Evolutionary conservation across 2,888 invertebrate species (phyloP).

Genomic region (Ommatoiulus sabulosus): DNA sequence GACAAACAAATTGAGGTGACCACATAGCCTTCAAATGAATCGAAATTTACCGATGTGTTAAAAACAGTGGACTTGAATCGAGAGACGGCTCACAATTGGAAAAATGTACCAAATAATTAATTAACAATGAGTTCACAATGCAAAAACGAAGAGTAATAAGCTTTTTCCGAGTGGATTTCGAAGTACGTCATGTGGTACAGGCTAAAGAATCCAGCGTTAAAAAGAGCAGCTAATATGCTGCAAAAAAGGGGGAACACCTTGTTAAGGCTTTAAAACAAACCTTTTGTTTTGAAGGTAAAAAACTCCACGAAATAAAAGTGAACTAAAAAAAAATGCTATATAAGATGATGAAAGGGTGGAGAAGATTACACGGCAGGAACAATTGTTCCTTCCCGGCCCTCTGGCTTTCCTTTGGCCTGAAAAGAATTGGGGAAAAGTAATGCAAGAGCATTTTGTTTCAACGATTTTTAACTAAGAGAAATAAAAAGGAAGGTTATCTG

Average conservation of each 20-base stretch:
- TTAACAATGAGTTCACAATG: not conserved
- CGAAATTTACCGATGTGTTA: not conserved
- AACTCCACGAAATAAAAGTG: constrained; percentile 19
- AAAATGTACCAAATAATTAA: constrained; percentile 24
- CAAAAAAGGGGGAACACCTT: constrained; percentile 34
- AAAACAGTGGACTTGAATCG: not conserved
- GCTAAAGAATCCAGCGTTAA: not conserved
- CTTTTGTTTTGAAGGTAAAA: constrained; percentile 25
- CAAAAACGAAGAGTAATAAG: not conserved
- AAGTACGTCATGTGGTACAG: not conserved
- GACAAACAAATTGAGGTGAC: not conserved
- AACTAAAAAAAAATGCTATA: constrained; percentile 14
- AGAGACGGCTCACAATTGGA: not conserved
- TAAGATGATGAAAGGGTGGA: constrained; percentile 47
- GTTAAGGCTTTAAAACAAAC: constrained; percentile 39
- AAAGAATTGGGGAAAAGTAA: not conserved
- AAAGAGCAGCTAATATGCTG: constrained; percentile 20
- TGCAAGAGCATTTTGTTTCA: constrained; percentile 47
- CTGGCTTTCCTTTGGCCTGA: constrained; percentile 21
- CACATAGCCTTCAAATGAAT: not conserved
- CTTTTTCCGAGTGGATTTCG: not conserved
- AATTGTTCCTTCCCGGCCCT: constrained; percentile 48
- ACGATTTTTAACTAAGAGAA: constrained; percentile 49
- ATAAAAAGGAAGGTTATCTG: constrained; percentile 49
- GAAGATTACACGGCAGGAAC: constrained; percentile 38